Conservation (phyloP, 1,140 invertebrate species). For the Nilaparvata lugens region DNA sequence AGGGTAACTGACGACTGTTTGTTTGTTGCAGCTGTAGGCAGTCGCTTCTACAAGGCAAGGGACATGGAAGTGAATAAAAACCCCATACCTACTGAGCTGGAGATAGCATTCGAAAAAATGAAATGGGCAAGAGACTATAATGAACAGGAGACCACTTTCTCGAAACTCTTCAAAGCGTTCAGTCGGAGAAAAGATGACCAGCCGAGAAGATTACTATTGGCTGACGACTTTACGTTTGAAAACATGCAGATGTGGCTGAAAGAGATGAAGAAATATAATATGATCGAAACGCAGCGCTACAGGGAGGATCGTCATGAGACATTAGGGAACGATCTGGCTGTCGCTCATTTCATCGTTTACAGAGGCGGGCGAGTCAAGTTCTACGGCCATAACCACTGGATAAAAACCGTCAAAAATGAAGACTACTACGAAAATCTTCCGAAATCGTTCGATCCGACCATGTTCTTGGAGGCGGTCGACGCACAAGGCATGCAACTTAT, state of each 20-base stretch:
- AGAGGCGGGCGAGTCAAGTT: constrained; percentile 62
- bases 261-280: background rate
- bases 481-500: constrained; percentile 47
- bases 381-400: constrained; percentile 44
- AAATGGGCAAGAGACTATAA: too few species aligned
- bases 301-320: constrained; percentile 13
- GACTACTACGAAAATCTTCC: constrained; percentile 42
- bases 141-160: too few species aligned
- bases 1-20: too few species aligned
- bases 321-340: constrained; percentile 58
- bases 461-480: constrained; percentile 57
- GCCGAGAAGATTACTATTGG: too few species aligned
- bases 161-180: too few species aligned
- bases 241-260: background rate
- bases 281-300: constrained; percentile 14
- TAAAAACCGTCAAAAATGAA: constrained; percentile 39
- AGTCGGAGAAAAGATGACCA: too few species aligned
- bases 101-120: too few species aligned
- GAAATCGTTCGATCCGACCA: constrained; percentile 38
- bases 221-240: background rate
- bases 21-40: too few species aligned
- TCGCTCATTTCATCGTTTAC: constrained; percentile 61
- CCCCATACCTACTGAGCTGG: too few species aligned
- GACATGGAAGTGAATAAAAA: too few species aligned
- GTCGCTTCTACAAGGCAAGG: too few species aligned